Percentiles rank a stretch among this genome's conserved stretches.
These are phyloP conservation scores for Oscheius onirici DNA, from an alignment of 2,888 invertebrate genomes.

Conservation along the genomic window DNA sequence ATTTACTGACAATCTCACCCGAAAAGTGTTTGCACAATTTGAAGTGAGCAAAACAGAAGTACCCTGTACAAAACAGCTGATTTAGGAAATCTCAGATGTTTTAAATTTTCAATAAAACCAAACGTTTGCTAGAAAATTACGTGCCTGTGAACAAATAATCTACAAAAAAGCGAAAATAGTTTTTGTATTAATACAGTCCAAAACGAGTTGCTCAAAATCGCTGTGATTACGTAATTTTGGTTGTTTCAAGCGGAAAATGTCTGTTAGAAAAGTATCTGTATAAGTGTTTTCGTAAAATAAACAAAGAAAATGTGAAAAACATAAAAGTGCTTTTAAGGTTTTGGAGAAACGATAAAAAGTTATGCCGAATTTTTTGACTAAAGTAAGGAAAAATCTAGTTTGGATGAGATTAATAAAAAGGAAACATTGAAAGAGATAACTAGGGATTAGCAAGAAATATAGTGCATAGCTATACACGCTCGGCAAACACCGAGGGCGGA, in stretches of 20 bases:
- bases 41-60: slow-evolving; percentile 1
- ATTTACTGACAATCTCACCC: slow-evolving; percentile 9
- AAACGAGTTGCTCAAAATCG: no score
- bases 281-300: background rate
- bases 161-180: no score
- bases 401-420: no score
- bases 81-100: background rate
- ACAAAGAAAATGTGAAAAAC: no score
- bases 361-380: background rate
- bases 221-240: no score
- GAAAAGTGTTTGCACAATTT: slow-evolving; percentile 19
- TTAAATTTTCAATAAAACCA: background rate
- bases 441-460: slow-evolving; percentile 13
- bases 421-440: background rate
- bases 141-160: no score
- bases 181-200: no score
- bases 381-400: background rate
- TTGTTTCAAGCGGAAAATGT: background rate
- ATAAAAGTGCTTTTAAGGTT: no score
- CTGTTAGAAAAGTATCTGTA: background rate
- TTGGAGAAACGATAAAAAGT: no score
- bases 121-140: no score
- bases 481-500: slow-evolving; percentile 25
- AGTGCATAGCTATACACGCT: slow-evolving; percentile 30
- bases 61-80: slow-evolving; percentile 14